Base-by-base conservation (phyloP, 2,797 vertebrate species). In the Rhinophrynus dorsalis region DNA sequence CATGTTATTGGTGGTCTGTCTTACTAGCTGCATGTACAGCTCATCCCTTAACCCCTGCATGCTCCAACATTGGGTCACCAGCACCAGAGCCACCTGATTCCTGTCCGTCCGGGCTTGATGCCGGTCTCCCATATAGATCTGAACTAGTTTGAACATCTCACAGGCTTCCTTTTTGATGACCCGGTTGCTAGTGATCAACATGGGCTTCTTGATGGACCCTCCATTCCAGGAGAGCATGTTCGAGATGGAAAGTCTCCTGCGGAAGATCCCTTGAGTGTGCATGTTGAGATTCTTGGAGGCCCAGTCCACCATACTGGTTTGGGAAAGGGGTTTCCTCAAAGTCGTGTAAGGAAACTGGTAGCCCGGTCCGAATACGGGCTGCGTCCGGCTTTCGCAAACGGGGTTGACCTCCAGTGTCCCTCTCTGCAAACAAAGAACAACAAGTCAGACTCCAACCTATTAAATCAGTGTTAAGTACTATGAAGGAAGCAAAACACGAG, bases 201-300 rank as follows among this genome's bases (percentile, higher is more conserved):
- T 95, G 5, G 95, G 95, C 73, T 95, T 94, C 67, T 94, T 95
- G 82, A 96, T 95, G 60, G 95, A 94, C 6, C 93, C 88, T 0
- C 92, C 91, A 2, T 93, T 96, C 95, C 95, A 96, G 0, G 94
- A 95, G 1, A 96, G 85, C 94, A 96, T 94, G 83, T 94, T 96
- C 74, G 93, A 92, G 51, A 96, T 91, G 74, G 95, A 96, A 58
- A 96, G 86, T 4, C 92, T 88, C 0, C 94, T 91, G 0, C 95
- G 91, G 81, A 96, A 96, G 55, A 96, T 90, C 66, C 95, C 95
- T 67, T 95, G 94, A 0, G 92, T 95, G 84, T 95, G 94, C 93
- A 94, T 88, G 83, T 95, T 96, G 13, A 96, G 92, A 82, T 96
- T 94, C 74, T 95, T 94, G 69, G 92, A 94, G 71, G 93, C 94